A percentile compares a stretch with the other conserved stretches of the same genome.
These are phyloP conservation scores for Eidolon dupreanum DNA, from an alignment of 2,797 vertebrate genomes.

Conservation along the genomic window DNA sequence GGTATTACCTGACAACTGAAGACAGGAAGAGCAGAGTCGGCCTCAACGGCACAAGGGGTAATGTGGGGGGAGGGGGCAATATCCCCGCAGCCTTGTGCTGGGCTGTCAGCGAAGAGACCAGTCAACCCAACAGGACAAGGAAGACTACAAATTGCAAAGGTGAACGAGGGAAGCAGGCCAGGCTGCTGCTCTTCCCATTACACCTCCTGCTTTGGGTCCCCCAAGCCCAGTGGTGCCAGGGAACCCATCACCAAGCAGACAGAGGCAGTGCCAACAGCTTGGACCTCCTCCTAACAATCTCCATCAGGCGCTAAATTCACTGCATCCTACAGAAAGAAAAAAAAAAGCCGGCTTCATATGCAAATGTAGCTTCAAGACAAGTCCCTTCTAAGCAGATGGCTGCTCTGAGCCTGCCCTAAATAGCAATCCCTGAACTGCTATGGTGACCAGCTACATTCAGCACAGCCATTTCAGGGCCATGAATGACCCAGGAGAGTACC, in stretches of 20 bases:
- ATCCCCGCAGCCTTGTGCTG: accelerated
- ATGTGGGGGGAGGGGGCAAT: too few relatives aligned
- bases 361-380: not conserved
- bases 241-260: not conserved
- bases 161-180: not conserved
- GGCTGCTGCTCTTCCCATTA: not conserved
- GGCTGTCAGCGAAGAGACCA: not conserved
- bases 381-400: not conserved
- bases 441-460: accelerated
- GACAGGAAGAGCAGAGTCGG: not conserved
- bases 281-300: not conserved
- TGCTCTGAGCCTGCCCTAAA: not conserved
- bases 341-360: too few relatives aligned
- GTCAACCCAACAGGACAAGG: accelerated
- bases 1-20: not conserved
- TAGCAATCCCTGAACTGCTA: not conserved
- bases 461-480: too few relatives aligned
- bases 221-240: too few relatives aligned
- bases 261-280: too few relatives aligned
- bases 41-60: not conserved
- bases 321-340: not conserved
- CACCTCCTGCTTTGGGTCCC: not conserved
- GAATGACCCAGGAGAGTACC: not conserved
- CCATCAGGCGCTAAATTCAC: not conserved
- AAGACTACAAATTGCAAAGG: accelerated